Conservation (phyloP, 2,113 vertebrate species). For the Erythrolamprus reginae region DNA sequence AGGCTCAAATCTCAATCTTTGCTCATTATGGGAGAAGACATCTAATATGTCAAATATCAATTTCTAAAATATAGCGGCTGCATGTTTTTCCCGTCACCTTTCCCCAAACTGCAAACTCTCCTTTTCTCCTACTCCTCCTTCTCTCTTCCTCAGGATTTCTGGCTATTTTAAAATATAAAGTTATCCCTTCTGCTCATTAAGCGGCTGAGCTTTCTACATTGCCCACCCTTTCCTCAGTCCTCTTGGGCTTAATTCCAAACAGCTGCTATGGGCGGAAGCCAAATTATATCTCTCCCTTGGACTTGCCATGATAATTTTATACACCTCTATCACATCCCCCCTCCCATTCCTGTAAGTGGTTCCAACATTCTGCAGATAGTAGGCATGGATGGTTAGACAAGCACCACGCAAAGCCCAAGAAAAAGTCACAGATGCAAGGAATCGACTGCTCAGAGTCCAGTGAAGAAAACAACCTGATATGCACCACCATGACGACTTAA, state of each 20-base stretch:
- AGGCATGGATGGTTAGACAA: background rate
- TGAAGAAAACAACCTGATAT: too few relatives aligned
- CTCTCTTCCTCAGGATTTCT: background rate
- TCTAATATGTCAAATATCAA: background rate
- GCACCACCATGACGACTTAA: background rate
- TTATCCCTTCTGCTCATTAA: background rate
- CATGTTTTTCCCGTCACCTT: background rate
- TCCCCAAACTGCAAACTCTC: background rate
- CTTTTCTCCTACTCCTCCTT: background rate
- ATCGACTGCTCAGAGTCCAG: background rate
- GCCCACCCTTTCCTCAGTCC: background rate
- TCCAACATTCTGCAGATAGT: background rate
- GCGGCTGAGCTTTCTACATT: background rate
- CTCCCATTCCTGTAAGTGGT: background rate
- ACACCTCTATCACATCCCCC: background rate
- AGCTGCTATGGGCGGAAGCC: background rate
- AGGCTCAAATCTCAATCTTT: background rate
- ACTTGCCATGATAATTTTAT: background rate
- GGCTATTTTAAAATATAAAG: background rate
- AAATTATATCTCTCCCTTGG: background rate
- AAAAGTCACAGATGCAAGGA: background rate
- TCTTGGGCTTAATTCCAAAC: background rate
- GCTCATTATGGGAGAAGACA: background rate
- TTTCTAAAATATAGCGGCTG: background rate
- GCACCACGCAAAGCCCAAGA: background rate